These are phyloP conservation scores for Kradibia gibbosae DNA, from an alignment of 1,140 invertebrate genomes.

Conservation along the genomic window DNA sequence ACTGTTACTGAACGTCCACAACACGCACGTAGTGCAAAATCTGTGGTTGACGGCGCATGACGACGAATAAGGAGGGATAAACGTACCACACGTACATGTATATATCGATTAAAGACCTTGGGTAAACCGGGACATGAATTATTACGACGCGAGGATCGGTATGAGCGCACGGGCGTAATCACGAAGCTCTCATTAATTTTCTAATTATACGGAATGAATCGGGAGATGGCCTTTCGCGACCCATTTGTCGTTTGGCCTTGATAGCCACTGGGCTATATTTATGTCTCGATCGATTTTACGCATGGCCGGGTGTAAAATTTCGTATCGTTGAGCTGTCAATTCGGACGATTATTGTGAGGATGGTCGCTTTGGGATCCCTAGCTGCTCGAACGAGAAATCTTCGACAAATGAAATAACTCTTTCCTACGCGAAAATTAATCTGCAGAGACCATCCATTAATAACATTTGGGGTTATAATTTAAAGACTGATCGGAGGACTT, in stretches of 20 bases:
- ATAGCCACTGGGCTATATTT: neutral
- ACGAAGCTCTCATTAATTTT: conserved; percentile 30
- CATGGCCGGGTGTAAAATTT: conserved; percentile 7
- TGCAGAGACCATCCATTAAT: neutral
- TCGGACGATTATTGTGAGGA: neutral
- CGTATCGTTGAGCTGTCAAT: neutral
- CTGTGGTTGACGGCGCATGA: conserved; percentile 15
- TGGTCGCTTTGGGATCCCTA: neutral
- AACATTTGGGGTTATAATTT: neutral
- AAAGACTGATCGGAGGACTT: neutral
- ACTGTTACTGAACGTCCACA: neutral
- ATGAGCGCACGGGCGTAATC: neutral
- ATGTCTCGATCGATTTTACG: conserved; percentile 6
- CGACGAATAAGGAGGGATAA: neutral
- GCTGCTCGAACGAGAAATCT: neutral
- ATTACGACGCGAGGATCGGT: neutral
- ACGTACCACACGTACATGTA: neutral
- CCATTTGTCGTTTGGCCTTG: neutral
- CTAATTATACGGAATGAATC: conserved; percentile 25
- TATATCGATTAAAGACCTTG: conserved; percentile 22
- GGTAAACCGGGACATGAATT: neutral
- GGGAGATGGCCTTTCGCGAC: neutral
- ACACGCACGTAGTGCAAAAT: neutral
- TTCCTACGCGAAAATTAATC: neutral
- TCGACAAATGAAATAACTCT: neutral